Conservation (phyloP, 2,113 vertebrate species). For the Mixornis gularis region DNA sequence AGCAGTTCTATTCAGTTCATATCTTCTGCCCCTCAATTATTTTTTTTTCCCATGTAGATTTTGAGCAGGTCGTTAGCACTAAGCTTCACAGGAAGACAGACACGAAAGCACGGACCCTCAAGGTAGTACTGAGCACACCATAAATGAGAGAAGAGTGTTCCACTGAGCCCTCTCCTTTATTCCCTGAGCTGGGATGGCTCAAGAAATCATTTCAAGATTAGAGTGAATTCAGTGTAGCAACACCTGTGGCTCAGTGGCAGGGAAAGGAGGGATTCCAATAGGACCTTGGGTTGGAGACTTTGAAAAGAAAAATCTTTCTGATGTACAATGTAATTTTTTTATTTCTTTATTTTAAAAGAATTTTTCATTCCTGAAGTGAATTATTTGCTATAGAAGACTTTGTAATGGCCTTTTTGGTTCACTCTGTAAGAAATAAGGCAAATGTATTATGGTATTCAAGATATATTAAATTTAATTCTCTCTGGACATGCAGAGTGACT, state of each 20-base stretch:
- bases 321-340: background rate
- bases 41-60: background rate
- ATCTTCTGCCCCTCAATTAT: background rate
- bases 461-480: conserved; percentile 37
- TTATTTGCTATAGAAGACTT: conserved; percentile 38
- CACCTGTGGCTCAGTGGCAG: background rate
- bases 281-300: background rate
- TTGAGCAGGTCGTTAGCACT: background rate
- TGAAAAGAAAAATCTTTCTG: background rate
- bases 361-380: conserved; percentile 37
- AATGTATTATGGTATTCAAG: conserved; percentile 32
- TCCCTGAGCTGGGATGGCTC: background rate
- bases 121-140: background rate
- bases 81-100: background rate
- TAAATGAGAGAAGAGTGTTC: background rate
- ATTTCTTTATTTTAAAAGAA: background rate
- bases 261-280: background rate
- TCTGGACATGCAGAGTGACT: background rate
- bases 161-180: background rate
- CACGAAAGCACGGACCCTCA: background rate
- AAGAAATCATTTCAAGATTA: background rate
- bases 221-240: background rate
- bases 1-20: background rate
- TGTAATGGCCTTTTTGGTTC: conserved; percentile 27
- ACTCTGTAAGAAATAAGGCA: conserved; percentile 19